Evolutionary conservation across 2,113 vertebrate genomes (phyloP).

Genomic region (Nothoprocta perdicaria): DNA sequence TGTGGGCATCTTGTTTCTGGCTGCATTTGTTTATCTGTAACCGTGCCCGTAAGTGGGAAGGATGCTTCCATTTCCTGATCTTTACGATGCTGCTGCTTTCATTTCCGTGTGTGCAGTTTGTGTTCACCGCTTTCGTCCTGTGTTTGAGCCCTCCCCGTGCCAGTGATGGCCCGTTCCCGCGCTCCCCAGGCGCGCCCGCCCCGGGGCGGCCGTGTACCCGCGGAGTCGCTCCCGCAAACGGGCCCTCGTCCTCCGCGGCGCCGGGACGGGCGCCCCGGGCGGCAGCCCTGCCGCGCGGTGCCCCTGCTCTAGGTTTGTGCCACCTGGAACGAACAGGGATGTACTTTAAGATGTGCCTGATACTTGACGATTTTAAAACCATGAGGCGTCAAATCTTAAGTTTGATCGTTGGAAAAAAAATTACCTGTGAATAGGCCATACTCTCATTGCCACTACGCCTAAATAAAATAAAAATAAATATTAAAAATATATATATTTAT

Average conservation of each 20-base stretch:
- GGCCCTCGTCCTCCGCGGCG: too few relatives aligned
- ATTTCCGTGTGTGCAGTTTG: neutral
- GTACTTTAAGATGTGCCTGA: neutral
- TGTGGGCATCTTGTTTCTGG: neutral
- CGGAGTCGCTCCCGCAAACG: too few relatives aligned
- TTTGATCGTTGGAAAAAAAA: neutral
- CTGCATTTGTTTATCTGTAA: neutral
- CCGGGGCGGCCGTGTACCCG: too few relatives aligned
- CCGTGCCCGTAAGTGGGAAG: fast-evolving
- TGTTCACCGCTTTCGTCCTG: neutral
- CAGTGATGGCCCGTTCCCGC: neutral
- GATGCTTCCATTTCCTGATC: neutral
- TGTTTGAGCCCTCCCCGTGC: neutral
- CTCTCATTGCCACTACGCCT: neutral
- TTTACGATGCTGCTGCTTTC: too few relatives aligned
- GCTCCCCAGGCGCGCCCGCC: neutral
- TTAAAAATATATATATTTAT: neutral
- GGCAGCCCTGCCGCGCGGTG: too few relatives aligned
- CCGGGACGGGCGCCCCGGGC: too few relatives aligned
- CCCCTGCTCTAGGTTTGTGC: neutral
- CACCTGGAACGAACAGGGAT: neutral
- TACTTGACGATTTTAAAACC: neutral
- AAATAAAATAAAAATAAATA: neutral
- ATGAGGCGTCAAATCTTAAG: neutral
- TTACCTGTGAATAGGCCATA: neutral